Conservation (phyloP, 2,888 invertebrate genomes). For the Tineola bisselliella region DNA sequence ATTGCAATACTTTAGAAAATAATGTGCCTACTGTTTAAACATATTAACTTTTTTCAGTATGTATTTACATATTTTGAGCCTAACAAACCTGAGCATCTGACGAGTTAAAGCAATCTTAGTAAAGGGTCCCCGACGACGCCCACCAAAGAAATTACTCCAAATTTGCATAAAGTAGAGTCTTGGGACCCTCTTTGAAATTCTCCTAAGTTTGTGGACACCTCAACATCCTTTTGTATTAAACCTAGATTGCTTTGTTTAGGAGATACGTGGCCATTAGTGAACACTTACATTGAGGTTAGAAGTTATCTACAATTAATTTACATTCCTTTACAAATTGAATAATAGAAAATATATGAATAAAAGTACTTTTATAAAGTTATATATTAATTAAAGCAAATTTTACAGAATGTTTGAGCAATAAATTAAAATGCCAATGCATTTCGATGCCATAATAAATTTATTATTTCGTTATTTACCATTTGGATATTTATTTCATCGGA, state of each 20-base stretch:
- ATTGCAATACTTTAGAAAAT: no score
- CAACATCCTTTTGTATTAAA: slow-evolving; percentile 33
- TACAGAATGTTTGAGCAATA: background rate
- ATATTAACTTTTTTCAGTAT: no score
- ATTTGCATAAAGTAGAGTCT: slow-evolving; percentile 62
- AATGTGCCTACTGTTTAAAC: no score
- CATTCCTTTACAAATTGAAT: background rate
- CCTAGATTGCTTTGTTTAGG: slow-evolving; percentile 12
- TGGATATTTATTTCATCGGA: background rate
- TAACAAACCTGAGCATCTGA: background rate
- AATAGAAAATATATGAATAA: no score
- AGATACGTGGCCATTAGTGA: background rate
- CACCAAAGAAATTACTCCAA: slow-evolving; percentile 58
- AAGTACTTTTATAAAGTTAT: no score
- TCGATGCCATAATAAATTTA: background rate
- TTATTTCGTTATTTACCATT: background rate
- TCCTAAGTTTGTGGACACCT: slow-evolving; percentile 50
- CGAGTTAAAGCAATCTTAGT: slow-evolving; percentile 38
- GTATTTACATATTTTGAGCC: background rate
- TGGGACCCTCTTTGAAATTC: slow-evolving; percentile 56
- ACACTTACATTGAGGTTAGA: background rate
- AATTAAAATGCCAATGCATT: background rate
- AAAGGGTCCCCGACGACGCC: slow-evolving; percentile 50
- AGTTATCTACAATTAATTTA: background rate
- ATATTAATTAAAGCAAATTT: background rate